A percentile compares a stretch with the other conserved stretches of the same genome.
Conservation (phyloP, 2,888 invertebrate genomes). For the Aproaerema taeniolella region DNA sequence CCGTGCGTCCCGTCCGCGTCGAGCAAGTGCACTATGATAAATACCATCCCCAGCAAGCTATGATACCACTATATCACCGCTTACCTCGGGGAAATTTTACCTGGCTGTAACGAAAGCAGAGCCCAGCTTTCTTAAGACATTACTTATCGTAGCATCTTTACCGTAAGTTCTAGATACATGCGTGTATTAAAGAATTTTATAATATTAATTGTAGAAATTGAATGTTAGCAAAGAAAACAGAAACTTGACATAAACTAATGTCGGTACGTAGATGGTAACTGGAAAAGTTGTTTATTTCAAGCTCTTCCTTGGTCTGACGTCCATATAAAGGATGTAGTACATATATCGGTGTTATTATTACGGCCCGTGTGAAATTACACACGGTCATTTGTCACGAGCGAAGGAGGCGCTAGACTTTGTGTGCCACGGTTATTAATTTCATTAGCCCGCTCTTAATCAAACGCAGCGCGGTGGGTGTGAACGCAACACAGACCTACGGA, state of each 20-base stretch:
- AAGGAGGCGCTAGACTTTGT: constrained; percentile 52
- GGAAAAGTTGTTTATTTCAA: constrained; percentile 10
- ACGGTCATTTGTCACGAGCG: constrained; percentile 67
- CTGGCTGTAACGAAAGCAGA: constrained; percentile 21
- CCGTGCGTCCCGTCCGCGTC: constrained; percentile 45
- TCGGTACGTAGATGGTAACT: no score
- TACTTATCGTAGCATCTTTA: no score
- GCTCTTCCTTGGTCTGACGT: constrained; percentile 11
- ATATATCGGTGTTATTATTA: constrained; percentile 41
- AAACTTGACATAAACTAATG: no score
- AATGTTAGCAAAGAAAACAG: no score
- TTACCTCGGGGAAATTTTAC: constrained; percentile 33
- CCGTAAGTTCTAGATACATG: no score
- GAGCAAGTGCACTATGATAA: constrained; percentile 36
- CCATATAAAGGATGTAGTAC: constrained; percentile 23
- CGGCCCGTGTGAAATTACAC: constrained; percentile 70
- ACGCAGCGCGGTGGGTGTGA: constrained; percentile 26
- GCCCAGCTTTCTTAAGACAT: not conserved
- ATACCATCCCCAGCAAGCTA: constrained; percentile 26
- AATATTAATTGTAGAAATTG: no score
- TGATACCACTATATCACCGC: constrained; percentile 48
- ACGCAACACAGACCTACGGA: constrained; percentile 7
- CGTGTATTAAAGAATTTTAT: no score
- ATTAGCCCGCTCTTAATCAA: constrained; percentile 71
- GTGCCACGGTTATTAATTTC: constrained; percentile 70